A percentile compares a stretch with the other conserved stretches of the same genome.
Conservation (phyloP, 2,113 vertebrate species). For the Orcinus orca region DNA sequence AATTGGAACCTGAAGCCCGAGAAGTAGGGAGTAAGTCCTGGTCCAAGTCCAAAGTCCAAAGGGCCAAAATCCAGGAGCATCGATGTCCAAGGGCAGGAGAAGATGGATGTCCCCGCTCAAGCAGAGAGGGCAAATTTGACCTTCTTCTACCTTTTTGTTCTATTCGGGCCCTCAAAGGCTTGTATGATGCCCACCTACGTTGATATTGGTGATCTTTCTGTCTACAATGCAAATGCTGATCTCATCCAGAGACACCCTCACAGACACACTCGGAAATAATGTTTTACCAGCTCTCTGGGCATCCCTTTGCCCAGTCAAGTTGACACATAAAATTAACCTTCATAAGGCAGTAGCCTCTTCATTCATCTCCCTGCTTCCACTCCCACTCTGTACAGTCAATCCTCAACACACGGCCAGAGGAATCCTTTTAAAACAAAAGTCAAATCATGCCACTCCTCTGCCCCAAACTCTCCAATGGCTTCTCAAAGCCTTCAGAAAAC, state of each 20-base stretch:
- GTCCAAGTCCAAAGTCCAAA: not conserved
- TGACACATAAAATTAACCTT: not conserved
- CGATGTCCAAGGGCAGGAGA: not conserved
- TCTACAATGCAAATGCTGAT: not conserved
- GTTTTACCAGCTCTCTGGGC: not conserved
- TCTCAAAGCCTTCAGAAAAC: not conserved
- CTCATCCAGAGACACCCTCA: not conserved
- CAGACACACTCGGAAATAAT: not conserved
- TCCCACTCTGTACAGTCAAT: fast-evolving
- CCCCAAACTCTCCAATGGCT: not conserved
- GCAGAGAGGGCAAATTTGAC: not conserved
- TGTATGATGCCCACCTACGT: not conserved
- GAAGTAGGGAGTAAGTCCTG: not conserved
- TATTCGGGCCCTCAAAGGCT: not conserved
- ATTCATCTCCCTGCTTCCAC: fast-evolving
- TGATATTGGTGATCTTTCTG: not conserved
- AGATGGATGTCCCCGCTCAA: not conserved
- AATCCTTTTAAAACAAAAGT: not conserved
- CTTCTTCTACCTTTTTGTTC: not conserved
- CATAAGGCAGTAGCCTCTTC: not conserved
- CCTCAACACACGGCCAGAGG: not conserved
- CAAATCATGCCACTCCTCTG: not conserved
- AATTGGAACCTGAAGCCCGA: not conserved
- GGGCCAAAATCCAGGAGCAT: not conserved
- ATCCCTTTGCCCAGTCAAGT: not conserved